phyloP scores from a whole-genome alignment of 1,140 invertebrate genomes.

The Brachionus rubens region DNA sequence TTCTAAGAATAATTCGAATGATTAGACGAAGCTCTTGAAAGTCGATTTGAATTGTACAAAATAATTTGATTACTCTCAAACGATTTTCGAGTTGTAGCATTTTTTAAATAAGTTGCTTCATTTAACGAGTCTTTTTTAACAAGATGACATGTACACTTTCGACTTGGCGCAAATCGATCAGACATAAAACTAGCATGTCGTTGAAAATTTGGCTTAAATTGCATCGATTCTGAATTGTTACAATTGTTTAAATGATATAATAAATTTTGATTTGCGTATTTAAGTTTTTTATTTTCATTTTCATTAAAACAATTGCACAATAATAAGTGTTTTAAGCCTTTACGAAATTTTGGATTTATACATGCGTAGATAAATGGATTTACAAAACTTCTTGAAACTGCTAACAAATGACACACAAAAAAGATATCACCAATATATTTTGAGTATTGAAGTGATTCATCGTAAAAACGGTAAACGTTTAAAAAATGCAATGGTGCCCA shows the following conservation, averaged over 20 bases:
- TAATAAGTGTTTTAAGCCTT: neutral
- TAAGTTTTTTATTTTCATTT: neutral
- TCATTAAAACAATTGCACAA: constrained; percentile 3
- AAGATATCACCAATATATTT: constrained; percentile 30
- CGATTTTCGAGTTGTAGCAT: too few species aligned
- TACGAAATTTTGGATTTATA: neutral
- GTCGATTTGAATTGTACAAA: too few species aligned
- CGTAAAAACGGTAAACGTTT: constrained; percentile 29
- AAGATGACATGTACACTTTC: too few species aligned
- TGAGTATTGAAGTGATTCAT: neutral
- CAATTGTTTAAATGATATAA: neutral
- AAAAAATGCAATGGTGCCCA: constrained; percentile 42
- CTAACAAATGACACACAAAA: constrained; percentile 40
- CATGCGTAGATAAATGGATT: constrained; percentile 45
- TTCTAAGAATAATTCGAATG: too few species aligned
- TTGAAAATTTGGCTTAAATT: too few species aligned
- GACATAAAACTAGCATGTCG: too few species aligned
- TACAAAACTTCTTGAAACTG: constrained; percentile 8
- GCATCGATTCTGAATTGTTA: too few species aligned
- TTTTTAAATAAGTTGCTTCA: too few species aligned
- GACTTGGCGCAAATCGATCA: too few species aligned
- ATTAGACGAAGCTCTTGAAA: too few species aligned
- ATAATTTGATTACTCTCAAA: too few species aligned
- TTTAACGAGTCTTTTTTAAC: too few species aligned
- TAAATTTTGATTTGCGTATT: constrained; percentile 8